phyloP scores from a whole-genome alignment of 2,888 invertebrate species.

The Elegia similella region DNA sequence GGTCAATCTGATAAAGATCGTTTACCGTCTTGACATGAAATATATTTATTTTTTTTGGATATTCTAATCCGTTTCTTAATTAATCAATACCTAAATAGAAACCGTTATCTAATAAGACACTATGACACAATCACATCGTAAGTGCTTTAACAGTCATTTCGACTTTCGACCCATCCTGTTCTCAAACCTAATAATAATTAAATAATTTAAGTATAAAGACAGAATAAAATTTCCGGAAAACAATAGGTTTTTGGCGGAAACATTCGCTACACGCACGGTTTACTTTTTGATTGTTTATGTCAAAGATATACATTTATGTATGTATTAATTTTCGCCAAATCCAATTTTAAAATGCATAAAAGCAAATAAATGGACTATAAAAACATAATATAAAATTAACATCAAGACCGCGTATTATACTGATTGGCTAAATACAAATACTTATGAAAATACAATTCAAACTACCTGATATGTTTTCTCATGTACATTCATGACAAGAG shows the following conservation, averaged over 20 bases:
- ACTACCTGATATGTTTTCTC: constrained; percentile 3
- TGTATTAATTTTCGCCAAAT: no score
- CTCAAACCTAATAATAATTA: neutral
- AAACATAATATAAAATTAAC: no score
- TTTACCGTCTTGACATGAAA: neutral
- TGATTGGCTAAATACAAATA: neutral
- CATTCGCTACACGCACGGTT: no score
- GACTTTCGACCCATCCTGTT: neutral
- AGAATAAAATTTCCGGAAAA: no score
- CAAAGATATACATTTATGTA: no score
- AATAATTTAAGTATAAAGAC: no score
- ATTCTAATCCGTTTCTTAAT: constrained; percentile 21
- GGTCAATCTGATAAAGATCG: no score
- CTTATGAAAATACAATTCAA: constrained; percentile 6
- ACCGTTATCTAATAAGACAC: constrained; percentile 54
- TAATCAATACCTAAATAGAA: constrained; percentile 16
- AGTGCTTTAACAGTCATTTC: constrained; percentile 2
- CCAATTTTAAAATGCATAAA: neutral
- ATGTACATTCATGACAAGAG: constrained; percentile 8
- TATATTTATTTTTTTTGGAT: neutral
- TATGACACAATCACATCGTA: constrained; percentile 48
- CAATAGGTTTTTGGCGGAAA: no score
- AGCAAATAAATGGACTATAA: neutral
- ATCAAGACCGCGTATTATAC: neutral
- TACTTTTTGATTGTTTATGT: no score